Evolutionary conservation across 2,888 invertebrate species (phyloP).

Genomic region (Oasisia sp.): DNA sequence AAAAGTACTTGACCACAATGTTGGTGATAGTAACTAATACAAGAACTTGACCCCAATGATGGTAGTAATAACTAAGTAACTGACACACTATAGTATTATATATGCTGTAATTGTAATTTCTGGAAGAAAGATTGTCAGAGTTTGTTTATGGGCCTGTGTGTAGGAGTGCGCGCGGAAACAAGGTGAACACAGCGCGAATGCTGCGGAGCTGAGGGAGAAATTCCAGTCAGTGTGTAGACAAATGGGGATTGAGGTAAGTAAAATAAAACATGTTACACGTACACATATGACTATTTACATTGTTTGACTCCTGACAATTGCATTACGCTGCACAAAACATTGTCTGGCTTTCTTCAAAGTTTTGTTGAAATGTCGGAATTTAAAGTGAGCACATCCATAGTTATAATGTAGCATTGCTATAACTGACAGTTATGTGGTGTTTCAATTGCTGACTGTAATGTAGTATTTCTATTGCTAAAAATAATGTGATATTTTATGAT

Average conservation of each 20-base stretch:
- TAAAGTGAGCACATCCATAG: no score
- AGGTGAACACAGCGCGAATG: conserved; percentile 83
- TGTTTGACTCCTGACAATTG: neutral
- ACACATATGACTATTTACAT: neutral
- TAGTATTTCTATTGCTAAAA: neutral
- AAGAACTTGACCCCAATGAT: no score
- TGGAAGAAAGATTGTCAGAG: neutral
- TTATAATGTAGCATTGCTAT: no score
- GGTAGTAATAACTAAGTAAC: no score
- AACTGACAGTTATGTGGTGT: no score
- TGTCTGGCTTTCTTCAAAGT: neutral
- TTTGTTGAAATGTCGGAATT: neutral
- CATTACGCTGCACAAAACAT: neutral
- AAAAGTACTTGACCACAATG: no score
- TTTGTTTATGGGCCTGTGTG: neutral
- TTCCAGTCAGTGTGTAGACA: conserved; percentile 83
- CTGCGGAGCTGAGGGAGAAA: conserved; percentile 79
- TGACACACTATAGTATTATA: no score
- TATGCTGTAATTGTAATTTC: no score
- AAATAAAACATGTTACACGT: neutral
- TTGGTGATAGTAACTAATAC: no score
- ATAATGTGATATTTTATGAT: neutral
- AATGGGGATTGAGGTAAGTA: conserved; percentile 73
- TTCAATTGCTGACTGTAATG: neutral
- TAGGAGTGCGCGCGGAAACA: conserved; percentile 74